Conservation (phyloP, 2,888 invertebrate genomes). For the Resseliella maxima region DNA sequence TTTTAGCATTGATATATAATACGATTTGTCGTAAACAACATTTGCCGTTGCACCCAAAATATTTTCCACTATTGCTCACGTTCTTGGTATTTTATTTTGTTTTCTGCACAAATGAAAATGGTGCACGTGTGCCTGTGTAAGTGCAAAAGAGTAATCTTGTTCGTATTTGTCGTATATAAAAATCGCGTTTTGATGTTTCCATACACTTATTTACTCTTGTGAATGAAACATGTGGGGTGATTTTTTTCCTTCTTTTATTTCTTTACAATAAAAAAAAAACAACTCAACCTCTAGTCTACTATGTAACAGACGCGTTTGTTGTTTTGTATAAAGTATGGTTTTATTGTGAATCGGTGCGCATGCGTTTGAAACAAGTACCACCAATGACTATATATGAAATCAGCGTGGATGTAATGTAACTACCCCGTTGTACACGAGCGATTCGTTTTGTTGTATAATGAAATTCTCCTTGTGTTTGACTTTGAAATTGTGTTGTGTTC, state of each 20-base stretch:
- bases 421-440: background rate
- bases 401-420: background rate
- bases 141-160: background rate
- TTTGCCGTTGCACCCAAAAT: background rate
- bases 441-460: background rate
- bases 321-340: slow-evolving; percentile 21
- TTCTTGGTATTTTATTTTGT: background rate
- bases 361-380: too few species aligned
- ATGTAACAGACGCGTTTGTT: background rate
- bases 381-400: background rate
- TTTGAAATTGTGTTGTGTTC: background rate
- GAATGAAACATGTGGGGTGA: slow-evolving; percentile 45
- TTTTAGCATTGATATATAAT: slow-evolving; percentile 11
- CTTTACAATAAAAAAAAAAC: background rate
- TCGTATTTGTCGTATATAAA: background rate
- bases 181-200: background rate
- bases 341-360: slow-evolving; percentile 3
- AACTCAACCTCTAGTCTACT: background rate
- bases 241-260: too few species aligned
- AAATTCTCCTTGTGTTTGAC: slow-evolving; percentile 45
- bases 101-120: background rate
- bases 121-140: slow-evolving; percentile 1
- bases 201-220: background rate
- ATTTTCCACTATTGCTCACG: background rate
- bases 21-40: slow-evolving; percentile 17